phyloP scores from a whole-genome alignment of 2,113 vertebrate species.

The Apus apus region DNA sequence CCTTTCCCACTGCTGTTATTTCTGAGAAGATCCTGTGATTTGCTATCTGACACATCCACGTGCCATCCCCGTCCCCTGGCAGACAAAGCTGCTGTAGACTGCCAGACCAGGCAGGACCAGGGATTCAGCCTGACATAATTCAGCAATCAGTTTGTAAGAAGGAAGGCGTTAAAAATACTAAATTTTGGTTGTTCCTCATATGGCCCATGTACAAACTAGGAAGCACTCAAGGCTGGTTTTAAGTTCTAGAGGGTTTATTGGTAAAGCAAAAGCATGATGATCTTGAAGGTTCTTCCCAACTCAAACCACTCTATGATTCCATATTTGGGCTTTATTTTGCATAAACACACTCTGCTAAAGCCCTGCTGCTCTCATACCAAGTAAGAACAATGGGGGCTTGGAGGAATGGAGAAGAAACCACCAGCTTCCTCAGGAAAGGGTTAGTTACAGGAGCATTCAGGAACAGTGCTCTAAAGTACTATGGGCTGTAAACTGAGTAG shows the following conservation, averaged over 20 bases:
- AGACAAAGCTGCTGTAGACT: rapidly evolving
- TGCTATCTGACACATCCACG: rapidly evolving
- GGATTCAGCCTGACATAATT: neutral
- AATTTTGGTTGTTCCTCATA: neutral
- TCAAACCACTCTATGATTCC: no score
- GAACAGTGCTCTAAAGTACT: neutral
- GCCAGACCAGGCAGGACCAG: neutral
- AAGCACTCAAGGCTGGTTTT: neutral
- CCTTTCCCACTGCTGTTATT: neutral
- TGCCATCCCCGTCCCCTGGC: neutral
- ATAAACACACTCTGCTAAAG: neutral
- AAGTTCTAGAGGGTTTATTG: rapidly evolving
- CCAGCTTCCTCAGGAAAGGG: neutral
- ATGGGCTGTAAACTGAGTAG: neutral
- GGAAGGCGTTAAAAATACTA: neutral
- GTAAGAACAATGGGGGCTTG: rapidly evolving
- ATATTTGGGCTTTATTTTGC: neutral
- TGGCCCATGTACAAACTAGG: neutral
- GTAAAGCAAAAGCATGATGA: neutral
- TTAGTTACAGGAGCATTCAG: neutral
- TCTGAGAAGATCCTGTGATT: neutral
- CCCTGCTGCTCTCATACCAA: neutral
- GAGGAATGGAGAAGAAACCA: neutral
- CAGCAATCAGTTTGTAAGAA: neutral
- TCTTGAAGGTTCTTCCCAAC: no score